Base-by-base conservation (phyloP, 1,140 invertebrate species). In the Meloidogyne floridensis region DNA sequence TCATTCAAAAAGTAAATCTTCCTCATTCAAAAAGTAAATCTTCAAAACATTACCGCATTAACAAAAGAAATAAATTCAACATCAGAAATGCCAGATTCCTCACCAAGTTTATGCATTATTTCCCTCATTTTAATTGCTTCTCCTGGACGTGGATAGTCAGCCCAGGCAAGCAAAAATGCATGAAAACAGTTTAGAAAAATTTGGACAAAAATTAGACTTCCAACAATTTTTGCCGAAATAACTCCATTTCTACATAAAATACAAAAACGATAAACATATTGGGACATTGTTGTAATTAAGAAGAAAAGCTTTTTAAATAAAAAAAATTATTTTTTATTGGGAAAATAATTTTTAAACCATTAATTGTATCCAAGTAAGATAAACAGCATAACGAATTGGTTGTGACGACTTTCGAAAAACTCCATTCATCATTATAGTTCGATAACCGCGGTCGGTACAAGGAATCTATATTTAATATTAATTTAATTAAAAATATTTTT, bases 11-110 rank as follows among this genome's bases (percentile, higher is more conserved):
- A 32, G 32, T 2, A 32, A 32, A 32, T 32, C 32, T 32, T 32
- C 32, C 32, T 32, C 32, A 32, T 32, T 32, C 2, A 2, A 32
- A 32, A 32, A 32, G 32, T 2, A 32, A 32, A 32, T 32, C 32
- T 32, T 32, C 2, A 32, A 32, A 32, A 32, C 2, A 32, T 32
- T 32, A 73, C 72, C 4, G 72, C 72, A 74, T 74, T 74, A 47
- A 74, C 72, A 54, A 74, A 74, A 47, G 72, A 74, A 54, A 51
- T 74, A 54, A 74, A 74, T 15, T 32, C 53, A n/a, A 74, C 72
- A 51, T 74, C 72, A 18, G 72, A n/a, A 7, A 74, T 15, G 18
- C 72, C 72, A 15, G 72, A 51, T 4, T 74, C 72, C 7, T 74
- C 18, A 5, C 13, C 5, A 15, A 74, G 5, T 54, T 51, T 51